Evolutionary conservation across 2,888 invertebrate genomes (phyloP).

Genomic region (Nephrotoma guestfalica): DNA sequence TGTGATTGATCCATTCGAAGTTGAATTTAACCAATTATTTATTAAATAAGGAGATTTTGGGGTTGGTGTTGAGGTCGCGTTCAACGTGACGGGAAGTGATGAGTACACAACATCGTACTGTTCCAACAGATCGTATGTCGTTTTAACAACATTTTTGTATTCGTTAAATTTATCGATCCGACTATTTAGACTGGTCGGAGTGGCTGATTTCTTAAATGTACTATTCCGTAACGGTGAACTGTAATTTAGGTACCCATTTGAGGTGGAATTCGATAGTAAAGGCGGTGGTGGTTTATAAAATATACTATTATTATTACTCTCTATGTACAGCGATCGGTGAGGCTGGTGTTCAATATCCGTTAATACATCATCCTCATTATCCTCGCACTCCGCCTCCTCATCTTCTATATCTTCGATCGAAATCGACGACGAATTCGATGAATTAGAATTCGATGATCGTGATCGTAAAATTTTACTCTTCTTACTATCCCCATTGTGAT

Average conservation of each 20-base stretch:
- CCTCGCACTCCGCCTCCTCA: not conserved
- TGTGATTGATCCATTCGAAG: not conserved
- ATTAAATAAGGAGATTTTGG: not conserved
- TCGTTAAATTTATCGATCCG: not conserved
- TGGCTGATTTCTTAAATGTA: not conserved
- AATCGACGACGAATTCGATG: not conserved
- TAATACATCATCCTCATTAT: not conserved
- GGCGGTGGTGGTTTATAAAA: conserved; percentile 9
- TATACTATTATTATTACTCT: not conserved
- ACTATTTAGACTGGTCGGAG: not conserved
- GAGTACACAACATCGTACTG: not conserved
- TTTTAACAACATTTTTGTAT: not conserved
- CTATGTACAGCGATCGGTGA: not conserved
- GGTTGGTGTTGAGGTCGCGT: not conserved
- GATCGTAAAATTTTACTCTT: not conserved
- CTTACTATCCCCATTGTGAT: not conserved
- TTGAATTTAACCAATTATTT: not conserved
- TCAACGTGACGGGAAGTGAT: not conserved
- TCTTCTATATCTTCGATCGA: not conserved
- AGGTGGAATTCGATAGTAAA: not conserved
- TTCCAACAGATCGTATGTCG: not conserved
- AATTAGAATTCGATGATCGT: not conserved
- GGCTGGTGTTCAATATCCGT: not conserved
- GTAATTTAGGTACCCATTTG: not conserved
- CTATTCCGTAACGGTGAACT: not conserved